These are phyloP conservation scores for Dissostichus mawsoni DNA, from an alignment of 2,113 vertebrate genomes.

Conservation along the genomic window DNA sequence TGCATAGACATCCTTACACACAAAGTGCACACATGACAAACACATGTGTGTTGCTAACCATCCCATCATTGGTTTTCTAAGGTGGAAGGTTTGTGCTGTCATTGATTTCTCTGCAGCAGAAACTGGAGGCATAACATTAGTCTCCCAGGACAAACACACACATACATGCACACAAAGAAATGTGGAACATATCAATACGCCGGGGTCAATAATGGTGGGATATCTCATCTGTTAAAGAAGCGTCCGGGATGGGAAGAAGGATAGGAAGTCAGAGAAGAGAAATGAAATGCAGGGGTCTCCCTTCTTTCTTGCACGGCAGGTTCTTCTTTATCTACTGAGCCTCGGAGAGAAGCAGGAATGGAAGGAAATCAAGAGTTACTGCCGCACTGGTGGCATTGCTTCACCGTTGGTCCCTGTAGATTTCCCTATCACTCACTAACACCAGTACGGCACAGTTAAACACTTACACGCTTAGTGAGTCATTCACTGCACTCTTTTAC, in stretches of 20 bases:
- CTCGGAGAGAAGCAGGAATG: neutral
- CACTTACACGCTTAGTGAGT: conserved; percentile 69
- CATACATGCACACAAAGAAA: conserved; percentile 32
- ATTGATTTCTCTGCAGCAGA: conserved; percentile 80
- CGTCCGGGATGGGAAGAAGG: conserved; percentile 33
- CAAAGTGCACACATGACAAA: neutral
- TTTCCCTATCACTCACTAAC: conserved; percentile 68
- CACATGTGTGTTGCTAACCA: conserved; percentile 29
- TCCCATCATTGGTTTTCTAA: conserved; percentile 54
- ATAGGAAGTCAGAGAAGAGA: conserved; percentile 30
- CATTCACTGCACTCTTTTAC: conserved; percentile 51
- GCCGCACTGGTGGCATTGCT: conserved; percentile 41
- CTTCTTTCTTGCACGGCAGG: conserved; percentile 30
- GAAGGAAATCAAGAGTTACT: conserved; percentile 34
- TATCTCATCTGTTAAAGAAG: conserved; percentile 64
- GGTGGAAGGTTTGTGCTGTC: conserved; percentile 57
- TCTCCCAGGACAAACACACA: conserved; percentile 57
- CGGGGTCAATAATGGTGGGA: conserved; percentile 60
- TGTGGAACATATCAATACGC: conserved; percentile 63
- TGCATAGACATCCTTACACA: conserved; percentile 20
- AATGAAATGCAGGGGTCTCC: conserved; percentile 43
- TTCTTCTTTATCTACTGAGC: conserved; percentile 42
- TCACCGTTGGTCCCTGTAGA: conserved; percentile 54
- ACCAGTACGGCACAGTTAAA: conserved; percentile 71
- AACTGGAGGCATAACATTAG: conserved; percentile 70